Conservation (phyloP, 2,888 invertebrate species). For the Leptopilina syphax region DNA sequence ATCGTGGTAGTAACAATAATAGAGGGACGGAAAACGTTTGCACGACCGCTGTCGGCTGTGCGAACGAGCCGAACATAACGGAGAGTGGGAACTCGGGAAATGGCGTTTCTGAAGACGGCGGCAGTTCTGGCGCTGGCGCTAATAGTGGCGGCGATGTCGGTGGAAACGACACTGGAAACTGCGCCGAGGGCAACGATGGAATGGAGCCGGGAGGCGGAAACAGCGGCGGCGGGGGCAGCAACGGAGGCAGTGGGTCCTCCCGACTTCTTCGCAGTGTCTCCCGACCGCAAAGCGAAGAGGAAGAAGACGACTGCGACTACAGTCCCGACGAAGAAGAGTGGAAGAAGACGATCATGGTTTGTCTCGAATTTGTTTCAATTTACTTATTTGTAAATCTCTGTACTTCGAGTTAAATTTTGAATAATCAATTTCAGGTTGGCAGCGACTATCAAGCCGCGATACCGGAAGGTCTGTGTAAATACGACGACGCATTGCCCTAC, state of each 20-base stretch:
- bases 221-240: conserved; percentile 57
- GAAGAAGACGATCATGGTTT: conserved; percentile 94
- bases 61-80: conserved; percentile 46
- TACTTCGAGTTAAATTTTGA: background rate
- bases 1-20: conserved; percentile 46
- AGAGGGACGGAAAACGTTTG: conserved; percentile 69
- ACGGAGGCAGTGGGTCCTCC: conserved; percentile 69
- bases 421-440: conserved; percentile 79
- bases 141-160: conserved; percentile 40
- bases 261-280: conserved; percentile 79
- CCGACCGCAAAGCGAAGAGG: conserved; percentile 87
- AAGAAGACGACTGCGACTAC: conserved; percentile 90
- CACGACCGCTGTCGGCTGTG: conserved; percentile 72
- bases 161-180: conserved; percentile 41
- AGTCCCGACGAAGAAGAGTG: conserved; percentile 92
- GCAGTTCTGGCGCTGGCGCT: conserved; percentile 54
- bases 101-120: conserved; percentile 56
- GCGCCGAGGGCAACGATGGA: conserved; percentile 46
- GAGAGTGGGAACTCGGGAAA: conserved; percentile 59
- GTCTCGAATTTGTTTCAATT: background rate
- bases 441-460: conserved; percentile 95
- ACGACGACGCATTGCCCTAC: conserved; percentile 95
- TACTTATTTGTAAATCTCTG: background rate
- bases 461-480: conserved; percentile 93
- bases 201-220: conserved; percentile 57